These are phyloP conservation scores for Helicoverpa assulta DNA, from an alignment of 2,888 invertebrate species.

Conservation along the genomic window DNA sequence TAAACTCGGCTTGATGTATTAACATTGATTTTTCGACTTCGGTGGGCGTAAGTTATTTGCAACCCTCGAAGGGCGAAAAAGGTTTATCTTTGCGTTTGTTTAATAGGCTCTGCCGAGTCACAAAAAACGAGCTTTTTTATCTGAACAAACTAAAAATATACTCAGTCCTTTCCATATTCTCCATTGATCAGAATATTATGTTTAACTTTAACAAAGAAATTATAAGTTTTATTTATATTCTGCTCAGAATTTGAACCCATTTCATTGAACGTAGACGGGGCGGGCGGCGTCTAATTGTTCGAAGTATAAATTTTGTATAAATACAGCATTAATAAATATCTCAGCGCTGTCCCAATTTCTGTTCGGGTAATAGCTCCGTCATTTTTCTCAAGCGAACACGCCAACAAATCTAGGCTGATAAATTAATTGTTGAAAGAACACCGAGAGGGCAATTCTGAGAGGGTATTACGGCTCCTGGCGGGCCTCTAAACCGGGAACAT, in stretches of 20 bases:
- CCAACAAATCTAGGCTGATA: slow-evolving; percentile 56
- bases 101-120: slow-evolving; percentile 26
- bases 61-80: slow-evolving; percentile 31
- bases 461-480: slow-evolving; percentile 64
- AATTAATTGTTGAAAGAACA: slow-evolving; percentile 65
- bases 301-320: slow-evolving; percentile 13
- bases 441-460: slow-evolving; percentile 65
- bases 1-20: slow-evolving; percentile 56
- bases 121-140: not conserved
- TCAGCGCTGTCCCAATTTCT: slow-evolving; percentile 14
- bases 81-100: slow-evolving; percentile 38
- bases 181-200: not conserved
- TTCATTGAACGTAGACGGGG: slow-evolving; percentile 8
- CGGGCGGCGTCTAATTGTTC: slow-evolving; percentile 7
- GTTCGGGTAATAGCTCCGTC: slow-evolving; percentile 47
- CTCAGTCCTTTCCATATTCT: not conserved
- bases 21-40: slow-evolving; percentile 58
- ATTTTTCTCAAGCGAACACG: slow-evolving; percentile 47
- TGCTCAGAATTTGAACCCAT: slow-evolving; percentile 8
- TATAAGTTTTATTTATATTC: not conserved
- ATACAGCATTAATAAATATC: slow-evolving; percentile 37
- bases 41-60: slow-evolving; percentile 48
- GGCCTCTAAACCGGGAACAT: slow-evolving; percentile 66
- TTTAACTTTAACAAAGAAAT: not conserved
- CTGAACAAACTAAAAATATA: slow-evolving; percentile 10